A percentile compares a stretch with the other conserved stretches of the same genome.
These are phyloP conservation scores for Noctua comes DNA, from an alignment of 2,888 invertebrate species.

Conservation along the genomic window DNA sequence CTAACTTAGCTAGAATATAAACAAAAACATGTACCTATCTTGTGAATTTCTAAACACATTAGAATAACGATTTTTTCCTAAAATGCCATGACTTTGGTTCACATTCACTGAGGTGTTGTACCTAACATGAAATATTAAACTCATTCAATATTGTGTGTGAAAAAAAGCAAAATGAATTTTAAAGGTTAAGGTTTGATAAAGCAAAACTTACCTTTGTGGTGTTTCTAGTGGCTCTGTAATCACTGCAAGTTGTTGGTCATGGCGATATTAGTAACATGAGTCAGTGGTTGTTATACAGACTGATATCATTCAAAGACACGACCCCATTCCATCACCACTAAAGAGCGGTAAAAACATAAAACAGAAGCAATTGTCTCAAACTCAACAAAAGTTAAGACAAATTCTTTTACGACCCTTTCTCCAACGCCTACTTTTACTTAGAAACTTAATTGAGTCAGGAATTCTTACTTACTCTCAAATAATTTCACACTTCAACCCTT, in stretches of 20 bases:
- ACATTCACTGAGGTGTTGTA: constrained; percentile 18
- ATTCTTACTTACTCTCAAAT: constrained; percentile 55
- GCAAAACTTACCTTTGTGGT: no score
- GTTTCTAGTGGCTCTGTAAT: background rate
- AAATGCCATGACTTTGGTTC: constrained; percentile 16
- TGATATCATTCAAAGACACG: background rate
- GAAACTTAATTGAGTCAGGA: constrained; percentile 62
- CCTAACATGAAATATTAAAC: background rate
- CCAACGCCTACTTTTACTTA: constrained; percentile 45
- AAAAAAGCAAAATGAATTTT: background rate
- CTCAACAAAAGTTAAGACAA: constrained; percentile 47
- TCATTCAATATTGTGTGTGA: background rate
- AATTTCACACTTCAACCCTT: constrained; percentile 58
- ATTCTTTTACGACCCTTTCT: constrained; percentile 43
- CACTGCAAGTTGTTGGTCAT: background rate
- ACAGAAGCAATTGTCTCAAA: constrained; percentile 33
- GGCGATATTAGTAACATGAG: background rate
- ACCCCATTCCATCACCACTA: background rate
- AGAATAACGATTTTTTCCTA: constrained; percentile 26
- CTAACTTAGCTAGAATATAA: background rate
- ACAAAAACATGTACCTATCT: background rate
- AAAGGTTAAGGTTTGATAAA: background rate
- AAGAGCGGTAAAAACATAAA: constrained; percentile 31
- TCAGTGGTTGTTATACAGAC: no score
- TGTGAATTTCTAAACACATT: constrained; percentile 37